A percentile compares a stretch with the other conserved stretches of the same genome.
Evolutionary conservation across 2,888 invertebrate genomes (phyloP).

Genomic region (Ecliptopera silaceata): DNA sequence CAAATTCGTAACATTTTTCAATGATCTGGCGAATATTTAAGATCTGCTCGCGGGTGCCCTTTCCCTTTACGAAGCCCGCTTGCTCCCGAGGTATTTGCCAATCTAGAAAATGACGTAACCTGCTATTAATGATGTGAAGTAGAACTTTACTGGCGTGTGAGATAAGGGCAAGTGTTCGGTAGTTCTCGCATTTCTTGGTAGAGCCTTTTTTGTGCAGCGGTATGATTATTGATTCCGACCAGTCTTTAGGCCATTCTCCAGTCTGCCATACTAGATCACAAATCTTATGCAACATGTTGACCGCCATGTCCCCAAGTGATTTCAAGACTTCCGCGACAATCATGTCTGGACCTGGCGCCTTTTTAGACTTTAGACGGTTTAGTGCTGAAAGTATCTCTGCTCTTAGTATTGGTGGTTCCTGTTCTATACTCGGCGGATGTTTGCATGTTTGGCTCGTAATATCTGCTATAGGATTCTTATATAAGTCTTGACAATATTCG

Average conservation of each 20-base stretch:
- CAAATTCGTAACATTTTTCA: background rate
- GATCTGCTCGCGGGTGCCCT: background rate
- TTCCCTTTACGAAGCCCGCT: background rate
- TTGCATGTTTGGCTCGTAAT: too few species aligned
- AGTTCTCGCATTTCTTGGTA: slow-evolving; percentile 32
- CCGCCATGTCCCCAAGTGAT: background rate
- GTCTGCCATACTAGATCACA: background rate
- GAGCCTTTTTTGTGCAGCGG: slow-evolving; percentile 34
- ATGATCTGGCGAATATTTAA: background rate
- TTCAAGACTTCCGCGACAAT: background rate
- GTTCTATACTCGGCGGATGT: too few species aligned
- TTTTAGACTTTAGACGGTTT: background rate
- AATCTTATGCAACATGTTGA: background rate
- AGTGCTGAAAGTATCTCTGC: background rate
- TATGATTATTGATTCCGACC: slow-evolving; percentile 28
- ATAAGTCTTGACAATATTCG: too few species aligned
- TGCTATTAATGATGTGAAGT: slow-evolving; percentile 12
- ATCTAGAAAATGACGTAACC: background rate
- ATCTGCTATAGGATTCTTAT: too few species aligned
- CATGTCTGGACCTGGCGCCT: background rate
- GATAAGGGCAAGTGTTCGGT: slow-evolving; percentile 27
- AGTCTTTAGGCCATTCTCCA: slow-evolving; percentile 28
- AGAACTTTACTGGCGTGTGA: slow-evolving; percentile 28
- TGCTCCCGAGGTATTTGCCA: slow-evolving; percentile 3
- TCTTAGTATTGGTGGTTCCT: too few species aligned